Evolutionary conservation across 2,888 invertebrate genomes (phyloP), one percentile per base, ranked within the genome.

Genomic region (Aleiodes alternator): DNA sequence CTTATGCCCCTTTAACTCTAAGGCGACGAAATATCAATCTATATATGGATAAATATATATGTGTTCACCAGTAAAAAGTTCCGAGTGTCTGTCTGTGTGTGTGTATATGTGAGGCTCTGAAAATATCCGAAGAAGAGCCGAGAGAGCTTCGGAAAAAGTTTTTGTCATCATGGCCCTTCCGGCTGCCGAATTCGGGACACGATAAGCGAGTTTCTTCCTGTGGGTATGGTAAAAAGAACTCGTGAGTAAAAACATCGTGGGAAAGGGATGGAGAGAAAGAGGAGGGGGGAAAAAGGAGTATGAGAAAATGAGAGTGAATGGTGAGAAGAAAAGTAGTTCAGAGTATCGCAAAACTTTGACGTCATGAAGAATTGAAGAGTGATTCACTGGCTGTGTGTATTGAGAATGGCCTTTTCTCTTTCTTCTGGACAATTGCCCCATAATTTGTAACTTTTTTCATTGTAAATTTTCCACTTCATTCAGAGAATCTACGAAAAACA

Each of bases 181-280:
- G 51, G 38, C 64, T 56, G 56, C 56, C 53, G 71, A 68, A 75
- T 70, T 71, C 66, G 16, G 64, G 34, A 56, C 66, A 16, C 64
- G 75, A 71, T 75, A 75, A 75, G 75, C 64, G 71, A 71, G 56
- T 75, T 75, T 75, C 71, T 71, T 16, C 53, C 11, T 61, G 55
- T 34, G 29, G 55, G 16, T 61, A 69, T 51, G 38, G 64, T 31
- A 43, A 56, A 55, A 56, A n/a, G n/a, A 55, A 55, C 3, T 23
- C 9, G 11, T 6, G 31, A 53, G 53, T 7, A 43, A 29, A 59
- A 51, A 66, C n/a, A 53, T 29, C 16, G 3, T 34, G 16, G 51
- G 12, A 72, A 72, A 48, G 57, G 31, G 14, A 23, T 2, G 23
- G 23, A 23, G 23, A n/a, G 23, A 23, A 23, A 23, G 23, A 23